These are phyloP conservation scores for Tenebrosternarchus preto DNA, from an alignment of 2,113 vertebrate species.

Conservation along the genomic window DNA sequence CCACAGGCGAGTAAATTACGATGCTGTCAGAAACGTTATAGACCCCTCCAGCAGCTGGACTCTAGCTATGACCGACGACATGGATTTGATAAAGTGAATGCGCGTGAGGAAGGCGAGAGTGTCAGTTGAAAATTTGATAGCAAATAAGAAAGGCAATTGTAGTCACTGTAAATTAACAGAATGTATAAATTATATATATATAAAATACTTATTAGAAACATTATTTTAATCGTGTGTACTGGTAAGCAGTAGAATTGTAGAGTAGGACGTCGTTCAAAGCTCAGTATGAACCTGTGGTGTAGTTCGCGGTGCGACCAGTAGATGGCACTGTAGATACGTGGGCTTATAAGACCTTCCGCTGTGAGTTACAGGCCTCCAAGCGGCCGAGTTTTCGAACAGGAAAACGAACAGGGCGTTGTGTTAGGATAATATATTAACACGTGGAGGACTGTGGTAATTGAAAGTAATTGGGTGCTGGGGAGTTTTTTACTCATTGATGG, in stretches of 20 bases:
- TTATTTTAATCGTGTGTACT: too few relatives aligned
- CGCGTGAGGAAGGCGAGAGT: too few relatives aligned
- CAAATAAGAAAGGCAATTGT: background rate
- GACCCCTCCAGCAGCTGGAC: background rate
- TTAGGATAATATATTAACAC: background rate
- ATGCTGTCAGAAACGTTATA: conserved; percentile 34
- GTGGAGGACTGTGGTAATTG: too few relatives aligned
- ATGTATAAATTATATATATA: too few relatives aligned
- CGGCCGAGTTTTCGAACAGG: background rate
- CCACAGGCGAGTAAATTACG: conserved; percentile 56
- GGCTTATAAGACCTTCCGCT: background rate
- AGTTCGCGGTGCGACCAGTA: conserved; percentile 10
- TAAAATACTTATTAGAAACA: too few relatives aligned
- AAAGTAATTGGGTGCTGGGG: too few relatives aligned
- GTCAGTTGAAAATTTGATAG: too few relatives aligned
- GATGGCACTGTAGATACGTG: conserved; percentile 37
- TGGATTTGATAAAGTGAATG: background rate
- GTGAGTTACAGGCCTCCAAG: background rate
- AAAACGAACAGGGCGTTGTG: background rate
- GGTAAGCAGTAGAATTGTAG: too few relatives aligned
- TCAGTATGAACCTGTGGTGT: background rate
- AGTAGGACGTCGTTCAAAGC: too few relatives aligned
- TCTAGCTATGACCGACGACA: background rate
- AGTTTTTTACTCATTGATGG: too few relatives aligned
- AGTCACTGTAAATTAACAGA: too few relatives aligned